Evolutionary conservation across 2,888 invertebrate genomes (phyloP), one percentile per base, ranked within the genome.

Genomic region (Hirtodrosophila confusa): DNA sequence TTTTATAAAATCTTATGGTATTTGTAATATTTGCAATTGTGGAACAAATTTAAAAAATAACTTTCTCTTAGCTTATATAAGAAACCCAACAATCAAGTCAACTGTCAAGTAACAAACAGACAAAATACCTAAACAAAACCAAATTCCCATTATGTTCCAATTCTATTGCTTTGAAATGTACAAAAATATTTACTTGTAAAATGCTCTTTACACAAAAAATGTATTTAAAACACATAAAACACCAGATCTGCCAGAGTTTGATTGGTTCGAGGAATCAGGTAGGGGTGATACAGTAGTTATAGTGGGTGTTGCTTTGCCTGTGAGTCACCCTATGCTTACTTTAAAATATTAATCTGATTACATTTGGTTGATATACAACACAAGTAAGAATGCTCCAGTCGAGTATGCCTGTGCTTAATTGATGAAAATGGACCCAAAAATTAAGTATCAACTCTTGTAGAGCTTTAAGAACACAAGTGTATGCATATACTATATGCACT

Each of bases 1-100:
- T 70, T 78, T 77, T 71, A 62, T 75, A 68, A 67, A 80, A 79
- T 74, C 60, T 77, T 69, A 83, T 83, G 86, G 67, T 83, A 86
- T 71, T 83, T 83, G 84, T 83, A 70, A 75, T 63, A 69, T 63
- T 75, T 57, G 51, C 71, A 77, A 43, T 75, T 75, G 72, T 86
- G 73, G 68, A 78, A 70, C 66, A 73, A 73, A 67, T 48, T 47
- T 60, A 58, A 65, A 64, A 60, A 55, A 53, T 55, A 62, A 60
- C 51, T 53, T 40, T 55, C 9, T 23, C 45, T 11, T 17, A 48
- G 44, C 17, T 44, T 31, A 47, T 47, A 43, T 23, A 17, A 54
- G 44, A 33, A 47, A 53, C 61, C 23, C 36, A 39, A 11, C 12
- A n/a, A 1, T 17, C 23, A 47, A 17, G 1, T 17, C 29, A 36